A percentile compares a stretch with the other conserved stretches of the same genome.
phyloP scores from a whole-genome alignment of 1,140 invertebrate genomes.

The Latrodectus geometricus region DNA sequence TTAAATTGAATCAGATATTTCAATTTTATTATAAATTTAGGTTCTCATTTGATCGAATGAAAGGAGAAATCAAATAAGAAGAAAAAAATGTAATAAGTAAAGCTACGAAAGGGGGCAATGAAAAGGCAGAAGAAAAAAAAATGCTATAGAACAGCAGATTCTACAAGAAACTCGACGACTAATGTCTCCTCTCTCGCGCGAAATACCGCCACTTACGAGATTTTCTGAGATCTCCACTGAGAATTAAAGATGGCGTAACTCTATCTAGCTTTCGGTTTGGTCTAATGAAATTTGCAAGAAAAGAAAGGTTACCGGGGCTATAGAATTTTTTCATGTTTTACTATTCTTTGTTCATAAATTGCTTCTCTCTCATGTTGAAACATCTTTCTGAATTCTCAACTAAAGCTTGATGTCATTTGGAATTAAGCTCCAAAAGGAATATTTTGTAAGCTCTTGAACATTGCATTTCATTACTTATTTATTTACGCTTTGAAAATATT shows the following conservation, averaged over 20 bases:
- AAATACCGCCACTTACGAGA: conserved; percentile 59
- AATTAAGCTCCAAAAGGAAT: neutral
- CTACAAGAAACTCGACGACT: conserved; percentile 52
- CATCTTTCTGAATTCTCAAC: neutral
- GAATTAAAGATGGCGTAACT: conserved; percentile 59
- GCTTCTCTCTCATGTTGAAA: neutral
- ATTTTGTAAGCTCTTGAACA: neutral
- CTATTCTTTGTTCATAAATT: conserved; percentile 32
- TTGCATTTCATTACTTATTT: neutral
- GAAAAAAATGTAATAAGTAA: conserved; percentile 55
- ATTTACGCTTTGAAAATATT: too few species aligned
- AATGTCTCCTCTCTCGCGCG: conserved; percentile 55
- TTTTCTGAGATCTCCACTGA: conserved; percentile 53
- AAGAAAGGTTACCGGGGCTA: neutral
- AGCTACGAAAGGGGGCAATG: conserved; percentile 7
- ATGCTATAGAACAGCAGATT: conserved; percentile 36
- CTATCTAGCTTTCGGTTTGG: conserved; percentile 36
- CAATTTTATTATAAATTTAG: too few species aligned
- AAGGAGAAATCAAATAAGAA: conserved; percentile 53
- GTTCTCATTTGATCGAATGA: conserved; percentile 57
- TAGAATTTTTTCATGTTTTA: conserved; percentile 10
- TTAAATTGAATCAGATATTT: too few species aligned
- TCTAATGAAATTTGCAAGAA: conserved; percentile 57
- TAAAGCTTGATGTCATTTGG: neutral
- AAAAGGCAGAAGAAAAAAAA: conserved; percentile 11